Evolutionary conservation across 2,888 invertebrate species (phyloP), one percentile per base, ranked within the genome.

Genomic region (Adineta ricciae): DNA sequence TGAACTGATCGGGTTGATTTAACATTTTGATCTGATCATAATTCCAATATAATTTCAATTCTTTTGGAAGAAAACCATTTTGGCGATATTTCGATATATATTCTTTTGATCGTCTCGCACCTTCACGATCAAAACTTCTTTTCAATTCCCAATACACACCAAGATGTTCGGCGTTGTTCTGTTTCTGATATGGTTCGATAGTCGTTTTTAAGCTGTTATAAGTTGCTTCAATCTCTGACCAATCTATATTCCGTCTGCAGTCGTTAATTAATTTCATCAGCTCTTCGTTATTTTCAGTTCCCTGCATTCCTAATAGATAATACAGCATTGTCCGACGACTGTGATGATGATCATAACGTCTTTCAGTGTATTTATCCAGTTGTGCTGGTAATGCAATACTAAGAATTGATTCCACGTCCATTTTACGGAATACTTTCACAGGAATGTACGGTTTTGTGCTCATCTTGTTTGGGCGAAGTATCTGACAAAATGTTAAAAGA

Each of bases 251-350:
- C 14, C 24, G n/a, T 9, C 2, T 14, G 41, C 24, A 78, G 38
- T 78, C 0, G 2, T 78, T 9, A 9, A 78, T 41, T 9, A 24
- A 41, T 41, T 41, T 9, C 1, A 78, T 21, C 41, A 78, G 4
- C 24, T 24, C 2, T n/a, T 41, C 11, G n/a, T n/a, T n/a, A 41
- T 78, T 78, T 41, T 78, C 36, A 9, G 4, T 41, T 2, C 3
- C 1, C n/a, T 41, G 14, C 2, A 78, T 41, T 24, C 24, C 38
- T 78, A 21, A 1, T n/a, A 78, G n/a, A 78, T 41, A 78, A n/a
- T 78, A 9, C 2, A 78, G 38, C 78, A 78, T 78, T 41, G 78
- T 38, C n/a, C 78, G 78, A 78, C 78, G 78, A 41, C 78, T 78
- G 21, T 78, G 41, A 41, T 78, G 78, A 78, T 78, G n/a, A 78